phyloP scores from a whole-genome alignment of 2,888 invertebrate genomes.

The Rotaria sp. region DNA sequence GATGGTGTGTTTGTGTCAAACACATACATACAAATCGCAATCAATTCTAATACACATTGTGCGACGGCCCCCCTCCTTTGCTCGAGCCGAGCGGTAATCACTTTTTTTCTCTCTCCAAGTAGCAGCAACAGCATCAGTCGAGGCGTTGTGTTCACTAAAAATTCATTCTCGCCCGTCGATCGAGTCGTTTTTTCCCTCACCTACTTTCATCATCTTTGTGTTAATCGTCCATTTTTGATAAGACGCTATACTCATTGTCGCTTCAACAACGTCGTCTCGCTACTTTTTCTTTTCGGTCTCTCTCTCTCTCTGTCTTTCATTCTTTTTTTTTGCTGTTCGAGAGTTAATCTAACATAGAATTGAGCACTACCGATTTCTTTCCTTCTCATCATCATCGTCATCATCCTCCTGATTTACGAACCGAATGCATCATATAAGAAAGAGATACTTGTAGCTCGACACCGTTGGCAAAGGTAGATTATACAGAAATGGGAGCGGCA shows the following conservation, averaged over 20 bases:
- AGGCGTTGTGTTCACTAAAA: constrained; percentile 10
- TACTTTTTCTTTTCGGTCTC: not conserved
- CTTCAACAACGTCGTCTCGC: not conserved
- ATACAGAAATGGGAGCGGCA: not conserved
- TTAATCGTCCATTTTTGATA: constrained; percentile 22
- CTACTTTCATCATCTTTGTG: constrained; percentile 10
- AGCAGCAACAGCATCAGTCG: not conserved
- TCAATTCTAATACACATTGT: constrained; percentile 7
- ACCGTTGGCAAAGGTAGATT: not conserved
- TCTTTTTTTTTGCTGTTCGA: not conserved
- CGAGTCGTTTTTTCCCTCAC: not conserved
- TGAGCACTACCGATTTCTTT: constrained; percentile 4
- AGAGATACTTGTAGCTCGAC: not conserved
- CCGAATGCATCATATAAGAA: not conserved
- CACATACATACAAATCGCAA: constrained; percentile 12
- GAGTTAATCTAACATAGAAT: not conserved
- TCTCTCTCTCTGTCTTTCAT: not conserved
- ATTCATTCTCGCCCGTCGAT: not conserved
- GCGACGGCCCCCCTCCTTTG: not conserved
- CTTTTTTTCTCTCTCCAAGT: constrained; percentile 18
- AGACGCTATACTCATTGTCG: not conserved
- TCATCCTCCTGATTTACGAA: constrained; percentile 5
- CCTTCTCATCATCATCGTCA: not conserved
- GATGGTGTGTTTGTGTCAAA: not conserved
- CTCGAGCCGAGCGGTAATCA: not conserved